Conservation (phyloP, 1,140 invertebrate species). For the Drosophila eugracilis region DNA sequence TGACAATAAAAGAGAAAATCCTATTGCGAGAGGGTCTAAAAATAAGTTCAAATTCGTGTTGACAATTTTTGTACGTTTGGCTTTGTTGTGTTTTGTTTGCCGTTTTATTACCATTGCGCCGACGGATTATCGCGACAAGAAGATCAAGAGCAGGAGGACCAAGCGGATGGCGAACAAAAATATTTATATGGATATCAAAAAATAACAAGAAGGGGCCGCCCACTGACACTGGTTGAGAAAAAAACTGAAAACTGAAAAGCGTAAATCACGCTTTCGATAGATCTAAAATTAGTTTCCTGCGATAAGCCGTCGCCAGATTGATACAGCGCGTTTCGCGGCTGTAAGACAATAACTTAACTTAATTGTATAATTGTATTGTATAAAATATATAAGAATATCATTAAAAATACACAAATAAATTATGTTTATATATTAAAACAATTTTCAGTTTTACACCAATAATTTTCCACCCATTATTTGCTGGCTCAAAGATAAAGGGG, state of each 20-base stretch:
- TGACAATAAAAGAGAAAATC: slow-evolving; percentile 59
- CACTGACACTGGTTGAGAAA: slow-evolving; percentile 45
- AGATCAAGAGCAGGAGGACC: slow-evolving; percentile 66
- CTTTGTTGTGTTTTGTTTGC: slow-evolving; percentile 29
- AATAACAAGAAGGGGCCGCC: slow-evolving; percentile 55
- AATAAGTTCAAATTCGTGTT: slow-evolving; percentile 81
- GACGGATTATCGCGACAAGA: slow-evolving; percentile 79
- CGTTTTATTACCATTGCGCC: slow-evolving; percentile 75
- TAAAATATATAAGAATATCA: no score
- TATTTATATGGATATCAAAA: slow-evolving; percentile 68
- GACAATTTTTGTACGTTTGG: slow-evolving; percentile 57
- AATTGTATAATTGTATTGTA: no score
- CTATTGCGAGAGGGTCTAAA: slow-evolving; percentile 73
- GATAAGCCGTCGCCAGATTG: slow-evolving; percentile 57
- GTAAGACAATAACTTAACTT: not conserved
- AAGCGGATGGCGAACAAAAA: slow-evolving; percentile 42
- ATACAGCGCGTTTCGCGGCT: slow-evolving; percentile 11
- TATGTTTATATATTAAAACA: no score
- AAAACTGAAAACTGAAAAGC: slow-evolving; percentile 55
- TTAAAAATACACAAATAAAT: no score
- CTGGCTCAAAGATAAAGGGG: not conserved
- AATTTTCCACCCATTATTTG: slow-evolving; percentile 3
- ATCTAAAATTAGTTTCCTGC: slow-evolving; percentile 70
- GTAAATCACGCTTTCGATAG: slow-evolving; percentile 81
- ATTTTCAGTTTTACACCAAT: slow-evolving; percentile 9